Evolutionary conservation across 2,113 vertebrate species (phyloP).

Genomic region (Anas platyrhynchos): DNA sequence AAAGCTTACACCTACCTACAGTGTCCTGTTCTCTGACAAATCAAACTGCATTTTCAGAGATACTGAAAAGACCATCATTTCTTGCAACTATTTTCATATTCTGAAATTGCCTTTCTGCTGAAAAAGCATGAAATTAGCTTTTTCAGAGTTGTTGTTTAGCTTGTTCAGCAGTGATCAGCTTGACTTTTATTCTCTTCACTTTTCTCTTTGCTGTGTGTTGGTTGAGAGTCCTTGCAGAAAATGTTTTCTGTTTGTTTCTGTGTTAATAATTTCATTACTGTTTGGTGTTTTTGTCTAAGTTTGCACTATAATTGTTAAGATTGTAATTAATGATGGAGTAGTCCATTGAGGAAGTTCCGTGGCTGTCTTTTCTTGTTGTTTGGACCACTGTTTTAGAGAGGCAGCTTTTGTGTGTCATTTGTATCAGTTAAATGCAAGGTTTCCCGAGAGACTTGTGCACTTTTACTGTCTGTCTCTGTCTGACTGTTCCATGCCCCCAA

Average conservation of each 20-base stretch:
- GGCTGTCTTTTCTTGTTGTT: slow-evolving; percentile 29
- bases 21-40: background rate
- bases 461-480: background rate
- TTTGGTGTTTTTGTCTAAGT: background rate
- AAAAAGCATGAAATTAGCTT: background rate
- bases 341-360: background rate
- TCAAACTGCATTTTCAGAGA: background rate
- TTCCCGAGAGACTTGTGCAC: background rate
- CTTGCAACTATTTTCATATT: background rate
- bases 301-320: background rate
- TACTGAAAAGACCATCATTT: slow-evolving; percentile 7
- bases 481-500: background rate
- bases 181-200: background rate
- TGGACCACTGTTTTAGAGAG: slow-evolving; percentile 28
- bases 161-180: background rate
- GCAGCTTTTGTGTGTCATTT: background rate
- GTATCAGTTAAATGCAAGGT: background rate
- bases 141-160: background rate
- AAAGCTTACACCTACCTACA: background rate
- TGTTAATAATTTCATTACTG: background rate
- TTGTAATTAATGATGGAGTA: background rate
- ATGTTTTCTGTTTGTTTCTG: background rate
- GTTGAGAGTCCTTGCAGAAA: background rate
- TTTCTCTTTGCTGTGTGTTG: background rate
- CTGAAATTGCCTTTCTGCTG: background rate